These are phyloP conservation scores for Geophilus truncorum DNA, from an alignment of 2,888 invertebrate genomes.

Conservation along the genomic window DNA sequence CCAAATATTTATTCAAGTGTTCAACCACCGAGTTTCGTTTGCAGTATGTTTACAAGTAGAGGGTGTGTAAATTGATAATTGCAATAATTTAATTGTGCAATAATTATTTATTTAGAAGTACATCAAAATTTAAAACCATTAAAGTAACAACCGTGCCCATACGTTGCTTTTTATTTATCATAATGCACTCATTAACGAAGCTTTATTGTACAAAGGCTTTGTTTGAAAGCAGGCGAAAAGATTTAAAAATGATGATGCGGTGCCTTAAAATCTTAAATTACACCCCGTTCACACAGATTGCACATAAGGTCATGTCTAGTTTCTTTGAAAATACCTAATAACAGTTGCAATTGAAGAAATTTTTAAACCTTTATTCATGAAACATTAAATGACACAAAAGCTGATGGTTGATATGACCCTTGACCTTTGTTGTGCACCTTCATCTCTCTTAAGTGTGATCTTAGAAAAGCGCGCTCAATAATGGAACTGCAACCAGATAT, in stretches of 20 bases:
- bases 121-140: no score
- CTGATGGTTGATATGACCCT: not conserved
- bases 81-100: no score
- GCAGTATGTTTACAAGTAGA: no score
- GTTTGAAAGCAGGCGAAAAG: not conserved
- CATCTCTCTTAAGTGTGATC: not conserved
- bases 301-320: not conserved
- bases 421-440: not conserved
- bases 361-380: not conserved
- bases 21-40: no score
- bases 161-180: no score
- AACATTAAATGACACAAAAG: not conserved
- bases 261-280: not conserved
- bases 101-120: no score
- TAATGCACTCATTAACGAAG: not conserved
- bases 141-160: no score
- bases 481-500: not conserved
- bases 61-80: no score
- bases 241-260: no score
- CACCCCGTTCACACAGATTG: not conserved
- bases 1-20: no score
- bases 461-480: not conserved
- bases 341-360: not conserved
- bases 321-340: not conserved
- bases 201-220: not conserved